phyloP scores from a whole-genome alignment of 2,113 vertebrate species.

The Puma concolor region DNA sequence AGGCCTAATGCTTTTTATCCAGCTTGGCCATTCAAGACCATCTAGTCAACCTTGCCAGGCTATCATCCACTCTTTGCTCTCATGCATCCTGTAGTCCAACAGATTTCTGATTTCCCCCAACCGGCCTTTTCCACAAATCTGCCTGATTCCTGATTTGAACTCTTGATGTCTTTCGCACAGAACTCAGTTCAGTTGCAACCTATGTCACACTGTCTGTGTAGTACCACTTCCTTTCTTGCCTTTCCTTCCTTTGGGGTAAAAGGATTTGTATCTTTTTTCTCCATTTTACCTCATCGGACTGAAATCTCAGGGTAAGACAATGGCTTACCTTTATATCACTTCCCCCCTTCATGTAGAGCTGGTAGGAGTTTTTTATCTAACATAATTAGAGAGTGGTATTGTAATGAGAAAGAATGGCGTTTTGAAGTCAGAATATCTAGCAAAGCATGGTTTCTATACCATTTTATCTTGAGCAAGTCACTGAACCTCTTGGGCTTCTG shows the following conservation, averaged over 20 bases:
- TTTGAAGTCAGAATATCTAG: neutral
- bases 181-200: neutral
- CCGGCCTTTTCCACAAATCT: neutral
- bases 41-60: neutral
- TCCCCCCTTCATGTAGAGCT: neutral
- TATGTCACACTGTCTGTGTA: neutral
- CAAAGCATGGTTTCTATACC: neutral
- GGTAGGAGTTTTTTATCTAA: neutral
- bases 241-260: neutral
- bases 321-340: neutral
- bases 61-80: neutral
- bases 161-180: neutral
- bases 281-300: neutral
- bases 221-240: neutral
- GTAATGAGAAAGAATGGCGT: neutral
- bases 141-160: constrained; percentile 4
- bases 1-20: neutral
- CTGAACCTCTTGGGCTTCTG: neutral
- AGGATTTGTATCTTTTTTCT: neutral
- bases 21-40: neutral
- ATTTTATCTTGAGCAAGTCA: neutral
- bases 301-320: neutral
- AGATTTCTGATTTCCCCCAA: neutral
- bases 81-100: neutral
- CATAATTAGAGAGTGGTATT: neutral